Conservation (phyloP, 2,888 invertebrate species). For the Parasteatoda lunata region DNA sequence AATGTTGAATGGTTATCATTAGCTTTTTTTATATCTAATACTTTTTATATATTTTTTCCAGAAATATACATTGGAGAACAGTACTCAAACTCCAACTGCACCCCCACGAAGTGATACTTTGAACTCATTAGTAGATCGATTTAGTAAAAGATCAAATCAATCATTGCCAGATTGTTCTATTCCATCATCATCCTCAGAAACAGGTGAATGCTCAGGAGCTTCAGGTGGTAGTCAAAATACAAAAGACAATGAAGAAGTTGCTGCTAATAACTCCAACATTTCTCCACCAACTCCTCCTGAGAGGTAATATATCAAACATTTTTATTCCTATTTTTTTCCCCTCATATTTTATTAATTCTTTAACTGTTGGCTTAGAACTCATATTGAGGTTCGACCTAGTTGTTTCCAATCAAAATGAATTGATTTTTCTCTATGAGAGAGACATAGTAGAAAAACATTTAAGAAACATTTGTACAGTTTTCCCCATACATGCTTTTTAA, state of each 20-base stretch:
- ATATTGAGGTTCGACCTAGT: too few species aligned
- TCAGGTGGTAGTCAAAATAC: constrained; percentile 38
- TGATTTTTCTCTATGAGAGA: too few species aligned
- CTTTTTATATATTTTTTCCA: constrained; percentile 2
- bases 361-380: too few species aligned
- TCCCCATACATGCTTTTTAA: too few species aligned
- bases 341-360: not conserved
- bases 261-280: constrained; percentile 71
- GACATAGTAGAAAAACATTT: too few species aligned
- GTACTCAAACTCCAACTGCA: constrained; percentile 38
- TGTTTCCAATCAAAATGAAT: too few species aligned
- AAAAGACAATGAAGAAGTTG: constrained; percentile 74
- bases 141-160: constrained; percentile 72
- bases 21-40: too few species aligned
- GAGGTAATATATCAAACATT: constrained; percentile 39
- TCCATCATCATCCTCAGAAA: constrained; percentile 62
- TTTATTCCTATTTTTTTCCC: not conserved
- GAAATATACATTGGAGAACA: constrained; percentile 17
- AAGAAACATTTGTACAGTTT: too few species aligned
- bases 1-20: not conserved
- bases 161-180: constrained; percentile 77
- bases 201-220: constrained; percentile 70
- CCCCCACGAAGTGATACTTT: constrained; percentile 47
- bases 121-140: constrained; percentile 31
- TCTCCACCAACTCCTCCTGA: constrained; percentile 65